Evolutionary conservation across 2,113 vertebrate species (phyloP).

Genomic region (Zosterops hypoxanthus): DNA sequence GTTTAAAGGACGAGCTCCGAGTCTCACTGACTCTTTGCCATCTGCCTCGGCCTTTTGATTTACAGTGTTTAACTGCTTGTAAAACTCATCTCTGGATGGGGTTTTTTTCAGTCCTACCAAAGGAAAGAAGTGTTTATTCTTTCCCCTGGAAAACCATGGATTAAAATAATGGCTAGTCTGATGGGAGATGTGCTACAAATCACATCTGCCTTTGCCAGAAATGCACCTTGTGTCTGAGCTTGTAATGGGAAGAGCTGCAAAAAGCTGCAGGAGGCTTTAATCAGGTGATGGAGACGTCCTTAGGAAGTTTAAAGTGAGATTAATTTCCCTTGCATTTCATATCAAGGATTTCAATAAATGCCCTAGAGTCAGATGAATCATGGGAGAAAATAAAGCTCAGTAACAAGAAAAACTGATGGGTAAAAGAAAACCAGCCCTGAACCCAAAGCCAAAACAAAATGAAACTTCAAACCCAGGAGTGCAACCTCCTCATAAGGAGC

Average conservation of each 20-base stretch:
- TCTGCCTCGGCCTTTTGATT: background rate
- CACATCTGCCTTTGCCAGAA: background rate
- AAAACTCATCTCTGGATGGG: background rate
- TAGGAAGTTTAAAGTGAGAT: background rate
- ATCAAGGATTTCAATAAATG: conserved; percentile 32
- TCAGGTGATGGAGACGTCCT: background rate
- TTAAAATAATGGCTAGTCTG: background rate
- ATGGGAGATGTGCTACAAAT: background rate
- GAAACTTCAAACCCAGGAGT: background rate
- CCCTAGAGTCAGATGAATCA: conserved; percentile 45
- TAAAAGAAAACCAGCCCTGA: background rate
- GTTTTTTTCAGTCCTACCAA: background rate
- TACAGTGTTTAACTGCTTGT: background rate
- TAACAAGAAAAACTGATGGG: background rate
- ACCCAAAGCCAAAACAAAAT: conserved; percentile 5
- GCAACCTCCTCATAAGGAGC: background rate
- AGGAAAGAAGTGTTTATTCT: background rate
- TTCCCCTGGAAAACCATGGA: background rate
- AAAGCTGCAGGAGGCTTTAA: background rate
- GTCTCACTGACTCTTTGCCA: background rate
- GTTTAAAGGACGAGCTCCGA: background rate
- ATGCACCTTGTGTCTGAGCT: background rate
- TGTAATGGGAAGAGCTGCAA: background rate
- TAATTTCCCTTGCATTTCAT: background rate
- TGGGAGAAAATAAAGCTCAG: background rate